Evolutionary conservation across 1,140 invertebrate species (phyloP), one percentile per base, ranked within the genome.

Genomic region (Conus ventricosus): DNA sequence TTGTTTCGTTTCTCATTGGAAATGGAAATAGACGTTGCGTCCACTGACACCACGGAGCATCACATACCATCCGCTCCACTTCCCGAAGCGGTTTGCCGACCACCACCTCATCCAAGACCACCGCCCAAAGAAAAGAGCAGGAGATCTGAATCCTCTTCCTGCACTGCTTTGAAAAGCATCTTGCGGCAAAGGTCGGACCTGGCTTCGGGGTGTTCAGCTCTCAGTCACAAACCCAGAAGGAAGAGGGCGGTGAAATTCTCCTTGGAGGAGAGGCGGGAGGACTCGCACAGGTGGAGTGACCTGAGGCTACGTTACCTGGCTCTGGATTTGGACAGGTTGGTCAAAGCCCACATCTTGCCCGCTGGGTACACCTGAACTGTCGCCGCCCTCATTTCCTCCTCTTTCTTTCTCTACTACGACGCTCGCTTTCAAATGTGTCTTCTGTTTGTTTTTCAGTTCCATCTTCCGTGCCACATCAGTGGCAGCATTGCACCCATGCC

Each of bases 21-120:
- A 20, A 81, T 81, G 80, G 80, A 81, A 81, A 81, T 54, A 81
- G 80, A 81, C 80, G 80, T 54, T 5, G 80, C 80, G 20, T 54
- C 80, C 25, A 51, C 39, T 54, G 80, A 17, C 39, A 51, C 51
- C 4, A 23, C 80, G 17, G 25, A 13, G 13, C 11, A 39, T 15
- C 17, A 81, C 13, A 81, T 10, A 23, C 51, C 7, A 15, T 20
- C 80, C 51, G 8, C 39, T 17, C 51, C 17, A 54, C 10, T 81
- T 15, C 80, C 39, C 23, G 17, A 81, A 23, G 23, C 25, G 8
- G 23, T 20, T 80, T 8, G 76, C 27, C 10, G 23, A 80, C 25
- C 76, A 23, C 8, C 76, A 15, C 5, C 51, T 23, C 17, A 5
- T 10, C 39, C 51, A 20, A 81, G 51, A 23, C 10, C 51, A 54